These are phyloP conservation scores for Drosophila kohkoa DNA, from an alignment of 1,140 invertebrate genomes.

Conservation along the genomic window DNA sequence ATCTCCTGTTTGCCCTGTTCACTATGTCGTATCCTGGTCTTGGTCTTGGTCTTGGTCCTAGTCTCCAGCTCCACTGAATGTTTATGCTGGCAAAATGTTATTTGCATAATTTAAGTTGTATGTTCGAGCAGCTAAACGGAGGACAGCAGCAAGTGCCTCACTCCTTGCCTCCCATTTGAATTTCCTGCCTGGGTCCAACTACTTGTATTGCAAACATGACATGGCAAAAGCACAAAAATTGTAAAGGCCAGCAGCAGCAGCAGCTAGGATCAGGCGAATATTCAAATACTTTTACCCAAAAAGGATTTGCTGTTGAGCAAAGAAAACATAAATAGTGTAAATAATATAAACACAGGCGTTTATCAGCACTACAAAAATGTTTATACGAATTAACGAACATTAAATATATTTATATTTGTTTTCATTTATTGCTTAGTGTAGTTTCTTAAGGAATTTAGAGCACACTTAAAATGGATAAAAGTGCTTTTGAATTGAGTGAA, in stretches of 20 bases:
- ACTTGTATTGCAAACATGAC: slow-evolving; percentile 36
- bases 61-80: slow-evolving; percentile 49
- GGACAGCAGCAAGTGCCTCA: slow-evolving; percentile 17
- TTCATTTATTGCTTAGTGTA: neutral
- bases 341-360: neutral
- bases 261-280: slow-evolving; percentile 31
- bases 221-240: slow-evolving; percentile 40
- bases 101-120: slow-evolving; percentile 81
- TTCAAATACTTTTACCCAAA: slow-evolving; percentile 21
- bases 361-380: neutral
- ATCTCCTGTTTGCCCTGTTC: neutral
- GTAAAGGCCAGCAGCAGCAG: slow-evolving; percentile 21
- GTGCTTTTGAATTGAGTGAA: too few relatives aligned
- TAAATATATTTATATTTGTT: neutral
- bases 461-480: too few relatives aligned
- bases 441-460: too few relatives aligned
- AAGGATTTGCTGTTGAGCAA: slow-evolving; percentile 24
- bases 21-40: neutral
- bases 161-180: neutral
- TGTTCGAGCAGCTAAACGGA: slow-evolving; percentile 47
- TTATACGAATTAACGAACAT: slow-evolving; percentile 1
- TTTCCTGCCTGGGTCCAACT: slow-evolving; percentile 6
- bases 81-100: slow-evolving; percentile 80
- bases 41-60: neutral
- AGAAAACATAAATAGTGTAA: neutral